Conservation (phyloP, 2,113 vertebrate species). For the Podilymbus podiceps region DNA sequence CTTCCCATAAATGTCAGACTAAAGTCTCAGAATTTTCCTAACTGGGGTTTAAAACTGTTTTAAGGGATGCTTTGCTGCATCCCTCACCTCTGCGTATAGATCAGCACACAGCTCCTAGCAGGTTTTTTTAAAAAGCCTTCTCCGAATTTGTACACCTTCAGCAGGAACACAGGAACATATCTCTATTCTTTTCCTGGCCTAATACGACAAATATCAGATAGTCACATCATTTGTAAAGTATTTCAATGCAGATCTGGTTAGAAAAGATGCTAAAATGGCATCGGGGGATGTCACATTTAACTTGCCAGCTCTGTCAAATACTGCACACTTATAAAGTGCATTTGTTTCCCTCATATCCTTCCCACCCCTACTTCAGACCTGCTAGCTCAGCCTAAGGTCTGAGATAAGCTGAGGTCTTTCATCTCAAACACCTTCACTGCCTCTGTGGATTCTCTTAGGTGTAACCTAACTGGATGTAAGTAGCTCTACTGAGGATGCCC, state of each 20-base stretch:
- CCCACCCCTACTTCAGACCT: neutral
- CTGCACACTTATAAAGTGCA: accelerated
- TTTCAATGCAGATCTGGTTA: neutral
- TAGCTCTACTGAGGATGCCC: neutral
- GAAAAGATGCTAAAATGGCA: neutral
- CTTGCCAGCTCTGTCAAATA: neutral
- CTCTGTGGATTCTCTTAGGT: neutral
- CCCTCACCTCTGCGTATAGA: neutral
- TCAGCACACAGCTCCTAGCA: neutral
- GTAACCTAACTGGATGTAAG: neutral
- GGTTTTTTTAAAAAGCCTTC: neutral
- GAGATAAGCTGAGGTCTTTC: neutral
- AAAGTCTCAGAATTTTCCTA: neutral
- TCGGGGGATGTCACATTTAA: accelerated
- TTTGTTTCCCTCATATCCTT: neutral
- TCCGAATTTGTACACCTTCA: neutral
- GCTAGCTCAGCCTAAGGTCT: neutral
- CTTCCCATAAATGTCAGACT: neutral
- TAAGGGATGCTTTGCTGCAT: neutral
- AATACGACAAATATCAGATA: neutral
- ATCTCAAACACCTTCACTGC: neutral
- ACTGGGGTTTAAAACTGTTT: neutral
- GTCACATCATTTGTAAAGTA: neutral
- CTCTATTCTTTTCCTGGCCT: neutral
- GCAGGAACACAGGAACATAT: accelerated